Conservation (phyloP, 35 echinoderm and acorn worm genomes). For the Eucidaris tribuloides region DNA sequence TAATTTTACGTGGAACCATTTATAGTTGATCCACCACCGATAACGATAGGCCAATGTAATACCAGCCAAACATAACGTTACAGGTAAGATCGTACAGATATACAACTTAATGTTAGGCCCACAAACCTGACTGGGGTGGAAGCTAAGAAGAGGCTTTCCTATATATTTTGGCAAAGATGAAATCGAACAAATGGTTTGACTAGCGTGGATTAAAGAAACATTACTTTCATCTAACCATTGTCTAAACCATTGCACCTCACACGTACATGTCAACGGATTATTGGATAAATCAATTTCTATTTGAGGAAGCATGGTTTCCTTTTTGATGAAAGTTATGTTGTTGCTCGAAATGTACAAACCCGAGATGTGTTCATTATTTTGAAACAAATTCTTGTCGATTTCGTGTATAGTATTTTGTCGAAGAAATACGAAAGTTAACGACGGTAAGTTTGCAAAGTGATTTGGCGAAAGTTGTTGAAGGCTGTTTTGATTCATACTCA, state of each 20-base stretch:
- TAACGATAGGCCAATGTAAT: neutral
- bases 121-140: neutral
- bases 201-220: neutral
- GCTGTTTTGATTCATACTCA: neutral
- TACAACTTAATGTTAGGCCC: neutral
- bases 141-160: neutral
- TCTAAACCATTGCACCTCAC: neutral
- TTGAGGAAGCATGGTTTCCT: neutral
- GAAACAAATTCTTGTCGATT: neutral
- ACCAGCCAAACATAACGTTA: neutral
- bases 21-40: slow-evolving; percentile 1
- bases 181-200: neutral
- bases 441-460: neutral
- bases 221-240: neutral
- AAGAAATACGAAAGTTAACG: neutral
- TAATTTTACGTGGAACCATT: neutral
- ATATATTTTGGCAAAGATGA: neutral
- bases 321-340: neutral
- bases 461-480: neutral
- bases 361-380: neutral
- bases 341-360: neutral
- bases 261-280: slow-evolving; percentile 1
- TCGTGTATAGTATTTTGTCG: neutral
- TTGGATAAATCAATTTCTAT: neutral
- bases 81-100: neutral